A percentile compares a stretch with the other conserved stretches of the same genome.
Evolutionary conservation across 2,113 vertebrate species (phyloP).

Genomic region (Odontophorus gujanensis): DNA sequence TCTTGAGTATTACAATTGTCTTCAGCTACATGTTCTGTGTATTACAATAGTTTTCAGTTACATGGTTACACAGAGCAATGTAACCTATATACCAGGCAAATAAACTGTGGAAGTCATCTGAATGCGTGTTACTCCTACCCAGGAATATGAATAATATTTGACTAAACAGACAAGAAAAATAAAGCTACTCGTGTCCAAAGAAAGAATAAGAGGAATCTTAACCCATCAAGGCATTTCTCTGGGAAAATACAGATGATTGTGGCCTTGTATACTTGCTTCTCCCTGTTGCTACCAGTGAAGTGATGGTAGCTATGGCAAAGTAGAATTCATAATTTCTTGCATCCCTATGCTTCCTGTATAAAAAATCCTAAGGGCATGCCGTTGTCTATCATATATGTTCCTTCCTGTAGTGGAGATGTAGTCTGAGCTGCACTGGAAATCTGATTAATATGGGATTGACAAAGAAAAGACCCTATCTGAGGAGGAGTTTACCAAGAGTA

Average conservation of each 20-base stretch:
- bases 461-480: neutral
- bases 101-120: neutral
- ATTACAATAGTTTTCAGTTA: neutral
- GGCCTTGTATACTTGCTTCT: neutral
- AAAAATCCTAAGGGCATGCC: neutral
- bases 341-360: neutral
- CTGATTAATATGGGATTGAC: neutral
- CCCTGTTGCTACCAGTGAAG: neutral
- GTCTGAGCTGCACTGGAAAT: neutral
- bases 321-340: neutral
- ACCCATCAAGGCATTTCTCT: accelerated
- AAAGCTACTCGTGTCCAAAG: neutral
- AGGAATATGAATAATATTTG: neutral
- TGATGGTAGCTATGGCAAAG: neutral
- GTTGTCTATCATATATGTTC: neutral
- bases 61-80: neutral
- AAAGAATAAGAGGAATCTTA: neutral
- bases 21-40: neutral
- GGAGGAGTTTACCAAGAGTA: neutral
- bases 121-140: neutral
- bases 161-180: neutral
- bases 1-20: neutral
- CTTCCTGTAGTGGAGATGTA: neutral
- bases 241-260: neutral
- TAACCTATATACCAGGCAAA: neutral